Evolutionary conservation across 1,140 invertebrate species (phyloP).

Genomic region (Grapholita molesta): DNA sequence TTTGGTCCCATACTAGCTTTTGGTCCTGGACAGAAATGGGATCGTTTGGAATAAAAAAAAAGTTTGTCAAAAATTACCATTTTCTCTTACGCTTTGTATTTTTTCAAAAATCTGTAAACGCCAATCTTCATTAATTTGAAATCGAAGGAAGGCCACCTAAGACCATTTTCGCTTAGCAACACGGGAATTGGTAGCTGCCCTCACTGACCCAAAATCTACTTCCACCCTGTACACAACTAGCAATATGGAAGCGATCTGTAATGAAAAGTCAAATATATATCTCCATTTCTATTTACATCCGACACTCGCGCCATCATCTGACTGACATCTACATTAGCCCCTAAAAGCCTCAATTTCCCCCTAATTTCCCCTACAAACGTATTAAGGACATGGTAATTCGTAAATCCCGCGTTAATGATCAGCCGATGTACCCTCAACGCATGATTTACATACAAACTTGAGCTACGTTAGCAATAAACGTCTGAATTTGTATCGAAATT

Average conservation of each 20-base stretch:
- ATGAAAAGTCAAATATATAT: neutral
- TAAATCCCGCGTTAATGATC: slow-evolving; percentile 3
- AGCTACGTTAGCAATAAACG: neutral
- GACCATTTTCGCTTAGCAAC: no score
- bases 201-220: no score
- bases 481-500: neutral
- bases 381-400: slow-evolving; percentile 8
- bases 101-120: no score
- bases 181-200: no score
- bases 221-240: neutral
- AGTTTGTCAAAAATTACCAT: no score
- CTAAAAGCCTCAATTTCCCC: slow-evolving; percentile 2
- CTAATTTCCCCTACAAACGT: slow-evolving; percentile 1
- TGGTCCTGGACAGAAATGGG: no score
- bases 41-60: no score
- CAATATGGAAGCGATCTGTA: neutral
- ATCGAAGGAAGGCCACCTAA: no score
- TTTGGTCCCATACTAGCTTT: no score
- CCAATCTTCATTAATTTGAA: no score
- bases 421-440: slow-evolving; percentile 3
- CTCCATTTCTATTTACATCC: neutral
- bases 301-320: neutral
- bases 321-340: slow-evolving; percentile 12
- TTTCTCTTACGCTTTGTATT: no score
- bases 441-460: slow-evolving; percentile 8